Conservation (phyloP, 2,797 vertebrate genomes). For the Pagetopsis macropterus region DNA sequence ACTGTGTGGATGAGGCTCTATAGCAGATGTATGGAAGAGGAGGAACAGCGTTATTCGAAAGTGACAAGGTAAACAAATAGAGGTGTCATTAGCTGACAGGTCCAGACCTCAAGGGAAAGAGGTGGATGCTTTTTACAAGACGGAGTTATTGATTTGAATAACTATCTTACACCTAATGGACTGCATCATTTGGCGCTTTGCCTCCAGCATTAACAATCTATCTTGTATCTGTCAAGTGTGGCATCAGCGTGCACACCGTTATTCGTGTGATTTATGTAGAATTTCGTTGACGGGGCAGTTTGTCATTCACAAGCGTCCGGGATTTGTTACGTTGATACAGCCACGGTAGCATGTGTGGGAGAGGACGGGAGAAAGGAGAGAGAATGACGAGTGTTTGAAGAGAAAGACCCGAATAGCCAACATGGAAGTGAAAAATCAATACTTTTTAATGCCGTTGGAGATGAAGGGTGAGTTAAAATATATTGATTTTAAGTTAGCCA, state of each 20-base stretch:
- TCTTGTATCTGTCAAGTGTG: slow-evolving; percentile 85
- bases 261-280: slow-evolving; percentile 88
- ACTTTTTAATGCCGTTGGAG: slow-evolving; percentile 75
- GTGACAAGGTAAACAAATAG: slow-evolving; percentile 70
- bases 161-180: slow-evolving; percentile 76
- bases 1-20: not conserved
- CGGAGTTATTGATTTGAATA: slow-evolving; percentile 82
- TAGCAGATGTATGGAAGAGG: slow-evolving; percentile 3
- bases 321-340: slow-evolving; percentile 46
- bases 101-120: slow-evolving; percentile 57
- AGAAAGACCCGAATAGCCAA: slow-evolving; percentile 14
- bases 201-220: slow-evolving; percentile 80
- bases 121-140: slow-evolving; percentile 53
- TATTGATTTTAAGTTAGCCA: slow-evolving; percentile 81
- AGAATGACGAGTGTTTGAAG: slow-evolving; percentile 18
- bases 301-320: slow-evolving; percentile 79
- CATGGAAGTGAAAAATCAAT: slow-evolving; percentile 63
- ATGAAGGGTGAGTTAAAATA: slow-evolving; percentile 79
- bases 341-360: slow-evolving; percentile 5
- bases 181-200: slow-evolving; percentile 77
- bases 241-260: slow-evolving; percentile 64
- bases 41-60: slow-evolving; percentile 31
- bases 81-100: slow-evolving; percentile 65
- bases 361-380: slow-evolving; percentile 37
- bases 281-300: slow-evolving; percentile 80